Evolutionary conservation across 2,797 vertebrate genomes (phyloP).

Genomic region (Okamejei kenojei): DNA sequence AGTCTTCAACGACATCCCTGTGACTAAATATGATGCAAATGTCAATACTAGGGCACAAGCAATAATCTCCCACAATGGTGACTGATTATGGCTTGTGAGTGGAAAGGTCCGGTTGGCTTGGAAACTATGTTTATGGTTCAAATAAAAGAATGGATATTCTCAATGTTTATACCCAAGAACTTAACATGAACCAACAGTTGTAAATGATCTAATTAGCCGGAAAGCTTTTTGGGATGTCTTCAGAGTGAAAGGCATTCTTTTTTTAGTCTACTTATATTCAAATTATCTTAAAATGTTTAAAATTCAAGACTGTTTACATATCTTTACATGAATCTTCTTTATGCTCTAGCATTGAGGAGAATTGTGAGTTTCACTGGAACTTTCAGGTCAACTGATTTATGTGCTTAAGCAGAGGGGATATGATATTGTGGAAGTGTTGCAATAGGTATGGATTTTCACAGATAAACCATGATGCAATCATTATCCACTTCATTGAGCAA

Average conservation of each 20-base stretch:
- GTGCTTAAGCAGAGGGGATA: background rate
- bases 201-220: no score
- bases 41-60: no score
- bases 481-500: background rate
- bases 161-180: no score
- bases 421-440: background rate
- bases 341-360: background rate
- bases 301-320: background rate
- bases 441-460: background rate
- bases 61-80: no score
- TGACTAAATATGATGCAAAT: no score
- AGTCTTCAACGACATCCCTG: no score
- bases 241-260: background rate
- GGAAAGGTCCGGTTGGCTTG: background rate
- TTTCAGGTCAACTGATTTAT: background rate
- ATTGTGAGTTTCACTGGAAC: background rate
- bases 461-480: background rate
- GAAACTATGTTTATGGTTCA: background rate
- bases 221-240: background rate
- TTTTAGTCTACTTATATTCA: background rate
- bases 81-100: no score
- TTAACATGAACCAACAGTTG: no score
- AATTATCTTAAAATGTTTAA: background rate
- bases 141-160: background rate
- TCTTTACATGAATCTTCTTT: background rate